Evolutionary conservation across 2,113 vertebrate species (phyloP).

Genomic region (Tympanuchus pallidicinctus): DNA sequence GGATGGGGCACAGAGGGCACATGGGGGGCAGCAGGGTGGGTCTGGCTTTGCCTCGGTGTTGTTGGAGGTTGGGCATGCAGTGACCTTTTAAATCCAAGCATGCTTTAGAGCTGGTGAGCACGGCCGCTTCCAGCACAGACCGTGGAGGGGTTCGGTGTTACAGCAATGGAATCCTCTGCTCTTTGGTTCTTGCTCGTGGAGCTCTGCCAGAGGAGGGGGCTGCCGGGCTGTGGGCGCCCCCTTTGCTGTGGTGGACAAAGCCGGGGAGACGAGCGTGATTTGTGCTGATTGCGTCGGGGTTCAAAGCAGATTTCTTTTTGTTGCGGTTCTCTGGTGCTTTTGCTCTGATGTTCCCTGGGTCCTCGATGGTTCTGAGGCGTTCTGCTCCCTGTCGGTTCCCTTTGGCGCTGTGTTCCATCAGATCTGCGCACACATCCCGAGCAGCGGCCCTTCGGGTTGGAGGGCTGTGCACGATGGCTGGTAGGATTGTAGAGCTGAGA

Average conservation of each 20-base stretch:
- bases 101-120: not conserved
- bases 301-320: not conserved
- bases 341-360: not conserved
- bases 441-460: not conserved
- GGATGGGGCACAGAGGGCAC: constrained; percentile 10
- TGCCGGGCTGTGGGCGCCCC: not conserved
- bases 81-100: not conserved
- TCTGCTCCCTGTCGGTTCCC: not conserved
- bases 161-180: not conserved
- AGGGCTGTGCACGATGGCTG: not conserved
- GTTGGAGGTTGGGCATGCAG: not conserved
- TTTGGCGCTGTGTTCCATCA: not conserved
- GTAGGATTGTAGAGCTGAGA: not conserved
- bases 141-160: not conserved
- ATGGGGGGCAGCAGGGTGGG: constrained; percentile 28
- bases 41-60: no score
- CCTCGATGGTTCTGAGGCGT: not conserved
- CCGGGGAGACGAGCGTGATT: not conserved
- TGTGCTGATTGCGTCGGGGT: not conserved
- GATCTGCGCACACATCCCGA: not conserved
- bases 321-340: not conserved
- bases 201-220: not conserved
- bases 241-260: not conserved
- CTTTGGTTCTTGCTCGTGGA: not conserved
- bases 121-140: fast-evolving